These are phyloP conservation scores for Orbicella faveolata DNA, from an alignment of 64 coral and sea anemone species.

Conservation along the genomic window DNA sequence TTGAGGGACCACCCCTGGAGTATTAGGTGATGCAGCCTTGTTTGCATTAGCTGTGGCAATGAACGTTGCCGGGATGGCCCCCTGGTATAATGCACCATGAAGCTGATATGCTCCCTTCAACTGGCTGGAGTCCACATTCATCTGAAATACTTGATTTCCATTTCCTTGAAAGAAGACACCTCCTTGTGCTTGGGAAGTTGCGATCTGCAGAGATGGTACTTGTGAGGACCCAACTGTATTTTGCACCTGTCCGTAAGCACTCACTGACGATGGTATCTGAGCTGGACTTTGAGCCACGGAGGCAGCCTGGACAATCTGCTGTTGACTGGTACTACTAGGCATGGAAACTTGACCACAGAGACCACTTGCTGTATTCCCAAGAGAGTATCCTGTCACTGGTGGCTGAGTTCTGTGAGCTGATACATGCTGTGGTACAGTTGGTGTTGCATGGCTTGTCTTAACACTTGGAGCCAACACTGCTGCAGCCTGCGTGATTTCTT, in stretches of 20 bases:
- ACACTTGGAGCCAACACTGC: constrained; percentile 11
- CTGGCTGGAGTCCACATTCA: constrained; percentile 53
- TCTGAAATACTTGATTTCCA: constrained; percentile 57
- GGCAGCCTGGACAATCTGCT: neutral
- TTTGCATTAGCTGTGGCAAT: constrained; percentile 27
- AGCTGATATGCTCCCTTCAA: constrained; percentile 62
- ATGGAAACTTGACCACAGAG: neutral
- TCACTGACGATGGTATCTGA: constrained; percentile 2
- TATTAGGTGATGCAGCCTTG: constrained; percentile 27
- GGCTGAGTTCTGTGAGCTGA: constrained; percentile 4
- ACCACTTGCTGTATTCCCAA: neutral
- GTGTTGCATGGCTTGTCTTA: neutral
- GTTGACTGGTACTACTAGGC: neutral
- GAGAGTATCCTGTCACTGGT: neutral
- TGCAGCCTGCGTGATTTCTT: neutral
- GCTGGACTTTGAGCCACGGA: neutral
- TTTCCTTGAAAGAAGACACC: constrained; percentile 47
- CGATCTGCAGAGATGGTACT: constrained; percentile 1
- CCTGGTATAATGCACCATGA: constrained; percentile 60
- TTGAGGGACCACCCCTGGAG: constrained; percentile 40
- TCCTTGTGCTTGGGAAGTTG: constrained; percentile 37
- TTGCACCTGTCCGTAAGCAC: constrained; percentile 10
- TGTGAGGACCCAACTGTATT: constrained; percentile 3
- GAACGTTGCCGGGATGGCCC: constrained; percentile 38
- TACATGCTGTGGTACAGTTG: constrained; percentile 15